Evolutionary conservation across 1,140 invertebrate genomes (phyloP), one percentile per base, ranked within the genome.

Genomic region (Tetragonula clypearis): DNA sequence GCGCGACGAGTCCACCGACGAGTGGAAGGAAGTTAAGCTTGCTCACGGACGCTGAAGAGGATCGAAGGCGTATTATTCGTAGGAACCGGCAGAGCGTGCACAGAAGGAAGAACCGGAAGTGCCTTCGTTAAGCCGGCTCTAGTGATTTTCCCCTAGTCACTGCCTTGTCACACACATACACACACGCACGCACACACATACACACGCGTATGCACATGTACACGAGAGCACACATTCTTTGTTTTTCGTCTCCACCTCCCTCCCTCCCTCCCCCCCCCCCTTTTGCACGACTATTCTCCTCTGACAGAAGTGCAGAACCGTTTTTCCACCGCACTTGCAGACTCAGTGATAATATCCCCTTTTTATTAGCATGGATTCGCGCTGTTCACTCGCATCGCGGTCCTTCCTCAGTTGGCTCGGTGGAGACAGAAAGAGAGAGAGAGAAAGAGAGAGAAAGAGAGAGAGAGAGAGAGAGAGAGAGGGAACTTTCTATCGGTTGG

Each of bases 361-460:
- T 85, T 75, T 85, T 85, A 85, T 85, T 82, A 82, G 41, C 55
- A 49, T 71, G 55, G n/a, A 73, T 53, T 80, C n/a, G 30, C 83
- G 80, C 69, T 73, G 23, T 85, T 85, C 83, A 74, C 77, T 65
- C 56, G 82, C 76, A 76, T 62, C n/a, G 4, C n/a, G 53, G 56
- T 73, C 60, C 78, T 69, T 49, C 78, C 53, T 72, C 41, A 14
- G 35, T 21, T 5, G 41, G 41, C 12, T 23, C 21, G 41, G 21
- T 6, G 14, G 14, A 14, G 56, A 5, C 3, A 14, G 6, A 5
- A 35, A 30, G 56, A 6, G 41, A 41, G 41, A 8, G 41, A 41
- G 6, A 8, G 41, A 30, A 30, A 30, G 30, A 8, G 41, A 8
- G 6, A 8, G 4, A 8, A 5, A 8, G 41, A 41, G 41, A 8